Base-by-base conservation (phyloP, 2,888 invertebrate species). In the Operophtera brumata region DNA sequence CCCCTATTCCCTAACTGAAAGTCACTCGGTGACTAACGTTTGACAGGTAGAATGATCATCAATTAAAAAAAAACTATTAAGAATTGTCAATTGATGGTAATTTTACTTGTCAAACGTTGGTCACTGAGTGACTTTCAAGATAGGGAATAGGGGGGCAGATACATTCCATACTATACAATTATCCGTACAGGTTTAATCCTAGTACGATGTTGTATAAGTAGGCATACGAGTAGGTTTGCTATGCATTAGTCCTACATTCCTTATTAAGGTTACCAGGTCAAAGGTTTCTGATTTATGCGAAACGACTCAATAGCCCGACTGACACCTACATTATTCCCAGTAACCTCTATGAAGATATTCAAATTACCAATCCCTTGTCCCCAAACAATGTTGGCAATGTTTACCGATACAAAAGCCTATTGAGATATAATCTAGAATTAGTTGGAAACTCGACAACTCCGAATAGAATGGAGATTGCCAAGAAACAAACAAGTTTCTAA, bases 401-500 rank as follows among this genome's bases (percentile, higher is more conserved):
- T 68, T 65, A 69, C 69, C 65, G 61, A 63, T 61, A 69, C 69
- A 72, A 69, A 70, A 69, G 71, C 66, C 66, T 64, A 55, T 62
- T 52, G 54, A 62, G 68, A 69, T 67, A 67, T 67, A 73, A 77
- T 77, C 75, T 71, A 64, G 69, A 75, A 78, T 80, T 75, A 77
- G 77, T 78, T 78, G 69, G 73, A 74, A 78, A 80, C 73, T 77
- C 59, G 59, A 64, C 55, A 71, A 70, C 66, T 69, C 66, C 64
- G 70, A 69, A 72, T 67, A 68, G 69, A 70, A 73, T 68, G 69
- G 54, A 57, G 56, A 58, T 74, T 77, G 74, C 71, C 78, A 79
- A 81, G 84, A 78, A 85, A 84, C 84, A 82, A 85, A 82, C 84
- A 84, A 87, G 86, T 84, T 86, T 81, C 85, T 79, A 82, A 85